A percentile compares a stretch with the other conserved stretches of the same genome.
phyloP scores from a whole-genome alignment of 2,888 invertebrate genomes.

The Malthinus flaveolus region DNA sequence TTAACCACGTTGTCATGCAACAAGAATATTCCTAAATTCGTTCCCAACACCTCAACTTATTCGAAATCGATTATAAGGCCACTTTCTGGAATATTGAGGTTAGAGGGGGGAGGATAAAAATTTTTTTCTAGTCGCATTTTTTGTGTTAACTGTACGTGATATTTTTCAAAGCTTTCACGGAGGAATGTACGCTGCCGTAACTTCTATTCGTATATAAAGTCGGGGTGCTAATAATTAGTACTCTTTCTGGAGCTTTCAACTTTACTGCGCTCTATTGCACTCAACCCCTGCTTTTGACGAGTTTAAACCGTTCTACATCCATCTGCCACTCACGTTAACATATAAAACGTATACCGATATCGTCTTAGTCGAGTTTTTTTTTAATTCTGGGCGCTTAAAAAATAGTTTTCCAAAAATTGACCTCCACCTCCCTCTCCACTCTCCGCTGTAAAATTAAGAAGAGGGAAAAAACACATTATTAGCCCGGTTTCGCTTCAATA shows the following conservation, averaged over 20 bases:
- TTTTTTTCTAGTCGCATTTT: neutral
- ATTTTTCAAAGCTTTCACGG: constrained; percentile 17
- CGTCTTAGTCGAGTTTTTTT: neutral
- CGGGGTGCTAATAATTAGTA: constrained; percentile 53
- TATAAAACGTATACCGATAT: neutral
- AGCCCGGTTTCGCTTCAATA: no score
- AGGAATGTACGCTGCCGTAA: constrained; percentile 20
- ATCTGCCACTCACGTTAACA: constrained; percentile 17
- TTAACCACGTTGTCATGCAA: constrained; percentile 23
- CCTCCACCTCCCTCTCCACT: no score
- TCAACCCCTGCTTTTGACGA: constrained; percentile 33
- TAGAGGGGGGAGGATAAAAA: no score
- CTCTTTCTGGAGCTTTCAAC: constrained; percentile 47
- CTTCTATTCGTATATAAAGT: constrained; percentile 26
- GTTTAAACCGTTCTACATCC: constrained; percentile 27
- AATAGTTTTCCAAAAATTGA: neutral
- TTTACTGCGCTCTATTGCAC: constrained; percentile 44
- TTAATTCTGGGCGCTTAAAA: neutral
- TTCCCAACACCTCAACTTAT: no score
- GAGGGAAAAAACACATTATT: no score
- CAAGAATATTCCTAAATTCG: constrained; percentile 9
- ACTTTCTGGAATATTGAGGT: no score
- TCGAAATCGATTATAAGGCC: no score
- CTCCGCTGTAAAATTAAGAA: no score
- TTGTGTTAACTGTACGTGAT: constrained; percentile 20